These are phyloP conservation scores for Lepidochrysops patricia DNA, from an alignment of 2,888 invertebrate species.

Conservation along the genomic window DNA sequence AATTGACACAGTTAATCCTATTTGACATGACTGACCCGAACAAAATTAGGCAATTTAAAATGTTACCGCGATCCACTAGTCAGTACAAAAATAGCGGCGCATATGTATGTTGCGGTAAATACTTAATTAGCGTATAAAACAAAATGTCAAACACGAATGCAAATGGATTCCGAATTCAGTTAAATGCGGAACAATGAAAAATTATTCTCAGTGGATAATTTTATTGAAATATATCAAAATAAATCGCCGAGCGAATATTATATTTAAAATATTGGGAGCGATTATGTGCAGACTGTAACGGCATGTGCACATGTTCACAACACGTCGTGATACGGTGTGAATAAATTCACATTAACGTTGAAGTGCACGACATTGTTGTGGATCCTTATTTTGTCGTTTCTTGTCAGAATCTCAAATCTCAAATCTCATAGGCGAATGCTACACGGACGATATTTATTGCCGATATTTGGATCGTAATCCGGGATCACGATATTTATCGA, in stretches of 20 bases:
- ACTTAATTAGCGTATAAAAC: conserved; percentile 7
- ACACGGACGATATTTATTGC: too few species aligned
- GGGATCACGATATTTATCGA: too few species aligned
- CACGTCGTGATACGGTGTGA: too few species aligned
- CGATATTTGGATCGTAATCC: too few species aligned
- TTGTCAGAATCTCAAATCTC: too few species aligned
- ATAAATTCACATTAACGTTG: too few species aligned
- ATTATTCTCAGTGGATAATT: conserved; percentile 11
- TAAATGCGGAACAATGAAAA: conserved; percentile 12
- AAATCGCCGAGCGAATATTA: conserved; percentile 3
- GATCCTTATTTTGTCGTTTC: too few species aligned
- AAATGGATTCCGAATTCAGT: conserved; percentile 9
- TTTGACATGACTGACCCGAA: background rate
- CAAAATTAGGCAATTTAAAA: conserved; percentile 2
- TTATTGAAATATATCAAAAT: conserved; percentile 13
- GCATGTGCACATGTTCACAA: too few species aligned
- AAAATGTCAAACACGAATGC: conserved; percentile 11
- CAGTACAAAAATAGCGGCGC: background rate
- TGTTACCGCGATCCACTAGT: background rate
- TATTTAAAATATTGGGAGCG: conserved; percentile 11
- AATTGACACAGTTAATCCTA: background rate
- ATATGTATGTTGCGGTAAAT: background rate
- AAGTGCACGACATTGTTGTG: too few species aligned
- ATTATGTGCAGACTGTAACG: conserved; percentile 11
- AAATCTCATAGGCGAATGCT: too few species aligned